These are phyloP conservation scores for Gobius niger DNA, from an alignment of 2,113 vertebrate species.

Conservation along the genomic window DNA sequence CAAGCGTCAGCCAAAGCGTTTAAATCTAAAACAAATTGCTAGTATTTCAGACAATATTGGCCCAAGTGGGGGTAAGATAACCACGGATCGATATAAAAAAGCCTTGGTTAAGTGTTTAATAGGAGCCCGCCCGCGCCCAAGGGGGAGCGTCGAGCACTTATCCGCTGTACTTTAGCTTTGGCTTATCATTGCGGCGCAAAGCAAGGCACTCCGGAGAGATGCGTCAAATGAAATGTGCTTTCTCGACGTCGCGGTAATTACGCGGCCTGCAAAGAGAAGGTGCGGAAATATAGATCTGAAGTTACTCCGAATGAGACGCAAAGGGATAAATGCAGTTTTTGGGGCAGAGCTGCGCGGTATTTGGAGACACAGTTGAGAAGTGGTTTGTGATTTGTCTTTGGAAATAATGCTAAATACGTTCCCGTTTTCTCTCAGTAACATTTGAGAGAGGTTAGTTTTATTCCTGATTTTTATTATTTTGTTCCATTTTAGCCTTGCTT, in stretches of 20 bases:
- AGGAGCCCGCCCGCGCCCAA: slow-evolving; percentile 39
- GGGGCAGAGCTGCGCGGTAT: too few relatives aligned
- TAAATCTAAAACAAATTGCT: slow-evolving; percentile 42
- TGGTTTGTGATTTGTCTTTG: too few relatives aligned
- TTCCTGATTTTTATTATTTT: too few relatives aligned
- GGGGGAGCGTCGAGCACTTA: slow-evolving; percentile 54
- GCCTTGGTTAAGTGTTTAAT: slow-evolving; percentile 60
- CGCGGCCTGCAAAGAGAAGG: slow-evolving; percentile 27
- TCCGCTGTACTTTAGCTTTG: slow-evolving; percentile 45
- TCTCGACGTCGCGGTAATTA: slow-evolving; percentile 34
- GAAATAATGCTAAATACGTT: too few relatives aligned
- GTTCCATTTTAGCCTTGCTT: too few relatives aligned
- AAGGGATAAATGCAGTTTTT: slow-evolving; percentile 6
- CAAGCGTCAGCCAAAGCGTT: slow-evolving; percentile 29
- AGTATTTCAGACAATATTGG: slow-evolving; percentile 37
- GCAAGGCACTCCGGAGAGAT: slow-evolving; percentile 38
- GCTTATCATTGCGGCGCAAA: slow-evolving; percentile 36
- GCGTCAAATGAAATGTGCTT: slow-evolving; percentile 51
- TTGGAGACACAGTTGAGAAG: too few relatives aligned
- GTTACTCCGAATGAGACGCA: not conserved
- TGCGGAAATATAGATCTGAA: slow-evolving; percentile 22
- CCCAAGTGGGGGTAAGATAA: slow-evolving; percentile 44
- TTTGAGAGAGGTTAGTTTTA: too few relatives aligned
- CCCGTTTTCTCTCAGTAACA: too few relatives aligned
- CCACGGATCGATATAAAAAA: slow-evolving; percentile 50